Base-by-base conservation (phyloP, 1,140 invertebrate species). In the Reticulitermes speratus region DNA sequence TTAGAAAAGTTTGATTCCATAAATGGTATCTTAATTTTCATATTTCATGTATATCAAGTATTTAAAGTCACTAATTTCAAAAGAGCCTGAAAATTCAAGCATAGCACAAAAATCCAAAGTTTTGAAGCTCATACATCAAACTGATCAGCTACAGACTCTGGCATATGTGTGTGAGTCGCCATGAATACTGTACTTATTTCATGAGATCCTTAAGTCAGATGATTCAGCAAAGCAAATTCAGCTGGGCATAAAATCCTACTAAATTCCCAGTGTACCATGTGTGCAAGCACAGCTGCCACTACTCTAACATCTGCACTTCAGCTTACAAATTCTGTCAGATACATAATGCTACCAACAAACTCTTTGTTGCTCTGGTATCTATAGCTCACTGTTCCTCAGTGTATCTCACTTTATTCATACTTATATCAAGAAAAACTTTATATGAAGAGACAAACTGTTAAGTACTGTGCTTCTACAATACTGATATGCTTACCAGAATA, bases 261-360 rank as follows among this genome's bases (percentile, higher is more conserved):
- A 75, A 75, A 30, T 23, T 65, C 2, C 59, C 59, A 65, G 59
- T 12, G 16, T 65, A 12, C 25, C 21, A n/a, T 75, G 65, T 75
- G 65, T 30, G 19, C 65, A 75, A 75, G 65, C 65, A 75, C 65
- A 75, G 65, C 65, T 30, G 65, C 65, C n/a, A 75, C n/a, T 75
- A 75, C 25, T 75, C 65, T 30, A 75, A n/a, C 30, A 9, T 16
- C 25, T 75, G 65, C 9, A 14, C 65, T 75, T 75, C 25, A 6
- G 16, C 65, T n/a, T 75, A 14, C 65, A 75, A 75, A 14, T 75
- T 65, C 19, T 30, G n/a, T 30, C 65, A 75, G 65, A 75, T 25
- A 75, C 65, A 75, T 30, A 16, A n/a, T 8, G 19, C 19, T 55
- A 55, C 8, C n/a, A n/a, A 75, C 6, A 30, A n/a, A 65, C 12